Evolutionary conservation across 2,888 invertebrate genomes (phyloP).

Genomic region (Synergus gifuensis): DNA sequence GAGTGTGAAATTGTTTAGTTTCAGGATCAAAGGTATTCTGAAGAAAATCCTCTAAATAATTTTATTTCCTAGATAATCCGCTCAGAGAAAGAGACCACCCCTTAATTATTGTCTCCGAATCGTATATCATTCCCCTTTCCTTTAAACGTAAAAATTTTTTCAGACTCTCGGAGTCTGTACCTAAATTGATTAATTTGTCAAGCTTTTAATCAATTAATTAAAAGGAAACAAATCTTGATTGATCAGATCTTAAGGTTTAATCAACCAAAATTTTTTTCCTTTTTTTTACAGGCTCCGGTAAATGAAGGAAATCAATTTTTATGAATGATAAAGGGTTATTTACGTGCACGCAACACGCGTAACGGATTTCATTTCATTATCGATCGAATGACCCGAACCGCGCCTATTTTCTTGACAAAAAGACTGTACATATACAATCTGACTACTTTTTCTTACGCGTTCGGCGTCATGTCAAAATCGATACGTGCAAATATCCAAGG

Average conservation of each 20-base stretch:
- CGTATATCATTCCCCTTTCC: not conserved
- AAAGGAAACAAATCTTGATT: no score
- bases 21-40: not conserved
- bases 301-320: not conserved
- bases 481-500: not conserved
- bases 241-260: no score
- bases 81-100: not conserved
- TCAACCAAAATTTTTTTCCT: not conserved
- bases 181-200: not conserved
- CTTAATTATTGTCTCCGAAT: not conserved
- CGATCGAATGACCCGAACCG: not conserved
- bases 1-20: slow-evolving; percentile 15
- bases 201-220: not conserved
- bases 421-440: not conserved
- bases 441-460: not conserved
- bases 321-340: not conserved
- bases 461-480: slow-evolving; percentile 20
- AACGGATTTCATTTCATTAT: slow-evolving; percentile 26
- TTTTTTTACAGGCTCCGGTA: not conserved
- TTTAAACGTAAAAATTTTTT: not conserved
- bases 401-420: slow-evolving; percentile 19
- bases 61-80: not conserved
- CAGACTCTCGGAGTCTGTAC: not conserved
- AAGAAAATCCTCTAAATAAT: slow-evolving; percentile 22
- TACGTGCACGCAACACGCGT: not conserved